A percentile compares a stretch with the other conserved stretches of the same genome.
phyloP scores from a whole-genome alignment of 2,797 vertebrate genomes.

The Protosalanx chinensis region DNA sequence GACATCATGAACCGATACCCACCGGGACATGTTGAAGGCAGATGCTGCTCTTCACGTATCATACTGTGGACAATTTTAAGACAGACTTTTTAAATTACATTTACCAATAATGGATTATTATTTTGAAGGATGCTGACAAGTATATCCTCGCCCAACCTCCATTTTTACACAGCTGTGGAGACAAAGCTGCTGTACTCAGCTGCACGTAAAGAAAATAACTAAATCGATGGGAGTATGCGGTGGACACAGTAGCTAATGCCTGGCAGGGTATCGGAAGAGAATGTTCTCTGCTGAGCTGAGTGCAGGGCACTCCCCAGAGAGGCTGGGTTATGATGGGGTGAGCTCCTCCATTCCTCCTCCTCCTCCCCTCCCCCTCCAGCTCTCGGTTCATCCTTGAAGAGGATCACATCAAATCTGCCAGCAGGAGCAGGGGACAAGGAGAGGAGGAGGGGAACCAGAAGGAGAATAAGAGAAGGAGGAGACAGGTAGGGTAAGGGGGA shows the following conservation, averaged over 20 bases:
- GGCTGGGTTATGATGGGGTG: background rate
- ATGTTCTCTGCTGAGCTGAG: background rate
- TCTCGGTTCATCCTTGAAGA: background rate
- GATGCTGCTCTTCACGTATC: background rate
- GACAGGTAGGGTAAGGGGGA: no score
- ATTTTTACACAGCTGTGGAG: background rate
- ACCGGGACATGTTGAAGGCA: background rate
- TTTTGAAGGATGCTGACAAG: constrained; percentile 1
- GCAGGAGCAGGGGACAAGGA: no score
- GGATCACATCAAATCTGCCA: background rate
- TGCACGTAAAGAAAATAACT: background rate
- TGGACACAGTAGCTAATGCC: constrained; percentile 2
- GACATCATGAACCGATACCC: background rate
- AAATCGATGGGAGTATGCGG: background rate
- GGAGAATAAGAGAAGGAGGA: no score
- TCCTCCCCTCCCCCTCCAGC: no score
- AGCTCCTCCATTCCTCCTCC: background rate
- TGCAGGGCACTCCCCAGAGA: background rate
- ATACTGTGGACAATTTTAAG: background rate
- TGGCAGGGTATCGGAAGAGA: background rate
- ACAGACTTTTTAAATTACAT: background rate
- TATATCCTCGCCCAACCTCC: background rate
- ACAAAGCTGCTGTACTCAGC: background rate
- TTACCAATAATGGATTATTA: background rate
- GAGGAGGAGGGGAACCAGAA: no score